These are phyloP conservation scores for Rhagologus leucostigma DNA, from an alignment of 2,113 vertebrate genomes.

Conservation along the genomic window DNA sequence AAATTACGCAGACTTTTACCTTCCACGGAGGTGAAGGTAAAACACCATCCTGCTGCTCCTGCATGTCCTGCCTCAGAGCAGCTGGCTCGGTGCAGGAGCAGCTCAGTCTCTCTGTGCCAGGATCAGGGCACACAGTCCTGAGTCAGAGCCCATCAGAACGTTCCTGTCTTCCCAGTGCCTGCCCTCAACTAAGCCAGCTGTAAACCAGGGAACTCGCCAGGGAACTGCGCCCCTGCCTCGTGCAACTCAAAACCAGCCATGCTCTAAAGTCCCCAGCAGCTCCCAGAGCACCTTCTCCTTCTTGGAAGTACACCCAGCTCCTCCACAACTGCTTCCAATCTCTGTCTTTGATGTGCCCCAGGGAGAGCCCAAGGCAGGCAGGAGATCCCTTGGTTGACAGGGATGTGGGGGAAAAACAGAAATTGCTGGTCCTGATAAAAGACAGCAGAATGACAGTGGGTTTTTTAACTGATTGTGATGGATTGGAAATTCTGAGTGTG, in stretches of 20 bases:
- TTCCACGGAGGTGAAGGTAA: neutral
- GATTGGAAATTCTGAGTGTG: neutral
- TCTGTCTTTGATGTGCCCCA: neutral
- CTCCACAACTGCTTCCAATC: neutral
- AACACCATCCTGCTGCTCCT: neutral
- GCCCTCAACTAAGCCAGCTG: neutral
- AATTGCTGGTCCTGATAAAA: neutral
- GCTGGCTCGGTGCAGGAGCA: neutral
- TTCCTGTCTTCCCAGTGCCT: neutral
- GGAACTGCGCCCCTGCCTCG: neutral
- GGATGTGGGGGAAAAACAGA: neutral
- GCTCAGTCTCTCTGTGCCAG: neutral
- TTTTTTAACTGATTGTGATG: accelerated
- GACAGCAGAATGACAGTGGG: neutral
- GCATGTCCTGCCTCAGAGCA: neutral
- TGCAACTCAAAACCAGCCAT: neutral
- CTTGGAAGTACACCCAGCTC: neutral
- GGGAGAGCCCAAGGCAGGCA: neutral
- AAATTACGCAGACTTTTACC: conserved; percentile 8
- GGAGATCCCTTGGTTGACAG: neutral
- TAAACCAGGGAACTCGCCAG: neutral
- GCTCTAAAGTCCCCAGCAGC: neutral
- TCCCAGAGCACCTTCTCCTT: neutral
- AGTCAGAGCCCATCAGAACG: neutral
- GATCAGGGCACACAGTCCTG: neutral